Conservation (phyloP, 2,113 vertebrate species). For the Camelus dromedarius region DNA sequence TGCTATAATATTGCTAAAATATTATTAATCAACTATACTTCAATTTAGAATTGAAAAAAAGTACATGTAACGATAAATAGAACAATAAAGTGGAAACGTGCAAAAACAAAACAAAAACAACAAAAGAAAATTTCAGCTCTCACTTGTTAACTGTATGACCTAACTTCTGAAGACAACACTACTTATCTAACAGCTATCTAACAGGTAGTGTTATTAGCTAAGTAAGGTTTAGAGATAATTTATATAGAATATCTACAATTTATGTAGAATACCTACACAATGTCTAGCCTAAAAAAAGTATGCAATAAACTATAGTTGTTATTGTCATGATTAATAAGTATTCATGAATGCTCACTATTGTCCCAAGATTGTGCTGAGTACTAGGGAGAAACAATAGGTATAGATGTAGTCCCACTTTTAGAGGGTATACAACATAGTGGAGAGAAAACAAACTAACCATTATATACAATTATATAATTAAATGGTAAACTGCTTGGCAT, state of each 20-base stretch:
- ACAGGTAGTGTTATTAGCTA: not conserved
- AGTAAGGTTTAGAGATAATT: not conserved
- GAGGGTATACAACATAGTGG: not conserved
- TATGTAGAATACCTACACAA: not conserved
- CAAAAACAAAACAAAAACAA: too few relatives aligned
- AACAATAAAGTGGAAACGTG: too few relatives aligned
- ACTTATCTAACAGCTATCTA: not conserved
- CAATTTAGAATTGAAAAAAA: too few relatives aligned
- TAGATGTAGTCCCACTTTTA: not conserved
- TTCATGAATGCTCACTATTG: not conserved
- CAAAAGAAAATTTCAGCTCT: not conserved
- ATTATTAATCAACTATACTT: too few relatives aligned
- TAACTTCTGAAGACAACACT: not conserved
- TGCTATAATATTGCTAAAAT: too few relatives aligned
- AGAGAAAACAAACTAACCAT: not conserved
- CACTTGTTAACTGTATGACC: not conserved
- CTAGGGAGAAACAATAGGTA: not conserved
- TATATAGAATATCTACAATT: not conserved
- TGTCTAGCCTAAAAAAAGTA: not conserved
- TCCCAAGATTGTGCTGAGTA: not conserved
- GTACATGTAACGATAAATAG: too few relatives aligned
- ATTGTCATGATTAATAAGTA: conserved; percentile 1
- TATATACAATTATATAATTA: conserved; percentile 4
- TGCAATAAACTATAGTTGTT: not conserved
- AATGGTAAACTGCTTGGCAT: not conserved